phyloP scores from a whole-genome alignment of 23 tunicate species.

The Phallusia fumigata region DNA sequence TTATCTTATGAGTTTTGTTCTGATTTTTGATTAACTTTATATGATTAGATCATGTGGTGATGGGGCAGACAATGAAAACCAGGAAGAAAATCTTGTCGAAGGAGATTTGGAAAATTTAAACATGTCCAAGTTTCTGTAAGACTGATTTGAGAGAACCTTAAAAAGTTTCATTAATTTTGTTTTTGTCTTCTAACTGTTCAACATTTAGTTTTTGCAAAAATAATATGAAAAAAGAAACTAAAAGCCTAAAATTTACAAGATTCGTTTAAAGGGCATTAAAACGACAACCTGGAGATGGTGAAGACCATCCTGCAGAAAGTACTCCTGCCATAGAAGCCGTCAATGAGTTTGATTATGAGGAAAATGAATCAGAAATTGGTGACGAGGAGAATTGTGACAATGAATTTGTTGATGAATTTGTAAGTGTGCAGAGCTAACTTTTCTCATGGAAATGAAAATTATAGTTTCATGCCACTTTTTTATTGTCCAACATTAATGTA shows the following conservation, averaged over 20 bases:
- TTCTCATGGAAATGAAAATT: too few relatives aligned
- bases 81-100: neutral
- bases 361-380: slow-evolving; percentile 18
- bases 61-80: slow-evolving; percentile 16
- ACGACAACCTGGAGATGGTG: neutral
- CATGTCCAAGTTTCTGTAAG: neutral
- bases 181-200: too few relatives aligned
- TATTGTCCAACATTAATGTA: too few relatives aligned
- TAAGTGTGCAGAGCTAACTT: neutral
- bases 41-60: slow-evolving; percentile 22
- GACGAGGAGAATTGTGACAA: slow-evolving; percentile 18
- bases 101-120: neutral
- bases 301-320: neutral
- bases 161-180: neutral
- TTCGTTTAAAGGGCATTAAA: too few relatives aligned
- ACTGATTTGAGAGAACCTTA: too few relatives aligned
- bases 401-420: slow-evolving; percentile 22
- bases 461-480: too few relatives aligned
- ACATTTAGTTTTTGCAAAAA: too few relatives aligned
- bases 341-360: slow-evolving; percentile 19
- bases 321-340: neutral
- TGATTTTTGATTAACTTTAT: neutral
- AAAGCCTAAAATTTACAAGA: too few relatives aligned
- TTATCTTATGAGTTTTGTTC: too few relatives aligned
- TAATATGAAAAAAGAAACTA: too few relatives aligned